A percentile compares a stretch with the other conserved stretches of the same genome.
Conservation (phyloP, 2,113 vertebrate species). For the Lonchura striata region DNA sequence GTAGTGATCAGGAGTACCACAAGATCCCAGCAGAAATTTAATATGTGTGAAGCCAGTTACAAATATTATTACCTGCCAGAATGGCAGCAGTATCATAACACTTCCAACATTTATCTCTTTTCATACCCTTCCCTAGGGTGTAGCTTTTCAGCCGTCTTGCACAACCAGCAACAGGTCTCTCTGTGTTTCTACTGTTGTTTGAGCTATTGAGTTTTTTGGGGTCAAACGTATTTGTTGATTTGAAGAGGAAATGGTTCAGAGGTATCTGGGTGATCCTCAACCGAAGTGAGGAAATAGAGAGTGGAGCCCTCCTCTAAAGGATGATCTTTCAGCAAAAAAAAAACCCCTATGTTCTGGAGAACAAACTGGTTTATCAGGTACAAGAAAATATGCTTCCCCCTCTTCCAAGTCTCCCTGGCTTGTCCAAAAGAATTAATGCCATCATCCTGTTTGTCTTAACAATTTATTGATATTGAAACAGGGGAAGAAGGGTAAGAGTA, state of each 20-base stretch:
- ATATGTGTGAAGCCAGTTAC: background rate
- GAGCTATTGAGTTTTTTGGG: background rate
- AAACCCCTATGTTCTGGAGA: background rate
- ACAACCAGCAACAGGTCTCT: background rate
- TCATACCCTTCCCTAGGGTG: background rate
- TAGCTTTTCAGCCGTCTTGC: background rate
- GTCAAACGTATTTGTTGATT: background rate
- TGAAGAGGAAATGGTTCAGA: background rate
- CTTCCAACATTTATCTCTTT: background rate
- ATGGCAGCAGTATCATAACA: background rate
- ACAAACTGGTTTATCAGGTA: background rate
- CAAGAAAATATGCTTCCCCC: background rate
- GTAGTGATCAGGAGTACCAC: background rate
- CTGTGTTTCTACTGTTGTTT: background rate
- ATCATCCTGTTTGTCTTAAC: background rate
- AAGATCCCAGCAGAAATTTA: background rate
- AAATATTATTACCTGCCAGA: background rate
- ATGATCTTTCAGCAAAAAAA: background rate
- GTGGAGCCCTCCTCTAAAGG: fast-evolving
- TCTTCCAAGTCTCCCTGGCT: background rate
- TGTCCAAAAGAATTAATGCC: background rate
- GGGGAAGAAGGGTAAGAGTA: background rate
- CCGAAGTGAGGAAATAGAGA: background rate
- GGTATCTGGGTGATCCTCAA: background rate
- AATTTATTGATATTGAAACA: background rate